phyloP scores from a whole-genome alignment of 1,140 invertebrate genomes.

The Drosophila ironensis region DNA sequence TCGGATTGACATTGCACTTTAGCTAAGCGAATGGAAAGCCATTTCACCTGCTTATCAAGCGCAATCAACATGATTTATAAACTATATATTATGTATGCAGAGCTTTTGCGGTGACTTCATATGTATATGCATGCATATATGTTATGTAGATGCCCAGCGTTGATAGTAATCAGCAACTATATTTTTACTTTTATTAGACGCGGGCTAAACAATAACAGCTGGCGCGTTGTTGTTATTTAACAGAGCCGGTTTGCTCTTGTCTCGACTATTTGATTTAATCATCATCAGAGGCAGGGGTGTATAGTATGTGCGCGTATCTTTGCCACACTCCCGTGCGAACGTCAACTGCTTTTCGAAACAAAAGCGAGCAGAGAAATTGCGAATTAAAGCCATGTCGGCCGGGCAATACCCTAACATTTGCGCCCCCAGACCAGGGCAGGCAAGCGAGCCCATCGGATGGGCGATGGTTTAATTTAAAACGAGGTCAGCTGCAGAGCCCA shows the following conservation, averaged over 20 bases:
- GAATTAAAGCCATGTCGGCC: neutral
- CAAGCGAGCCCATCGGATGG: neutral
- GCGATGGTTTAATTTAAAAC: constrained; percentile 62
- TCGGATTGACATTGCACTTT: neutral
- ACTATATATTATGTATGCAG: constrained; percentile 3
- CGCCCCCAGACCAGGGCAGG: neutral
- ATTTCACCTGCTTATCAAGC: constrained; percentile 37
- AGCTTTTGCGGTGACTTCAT: constrained; percentile 26
- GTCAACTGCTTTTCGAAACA: constrained; percentile 18
- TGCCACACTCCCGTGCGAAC: constrained; percentile 1
- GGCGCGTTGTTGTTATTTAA: constrained; percentile 46
- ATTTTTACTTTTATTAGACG: constrained; percentile 21
- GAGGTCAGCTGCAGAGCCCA: constrained; percentile 68
- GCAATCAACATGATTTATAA: neutral
- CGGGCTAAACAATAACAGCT: constrained; percentile 14
- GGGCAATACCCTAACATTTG: constrained; percentile 1
- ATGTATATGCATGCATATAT: too few species aligned
- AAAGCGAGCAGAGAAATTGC: neutral
- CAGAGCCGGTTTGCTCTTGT: constrained; percentile 72
- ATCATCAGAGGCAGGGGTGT: constrained; percentile 59
- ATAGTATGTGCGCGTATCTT: constrained; percentile 7
- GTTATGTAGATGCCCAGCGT: constrained; percentile 15
- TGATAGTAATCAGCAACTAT: constrained; percentile 36
- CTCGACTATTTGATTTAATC: constrained; percentile 59
- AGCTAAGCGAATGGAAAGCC: neutral